Percentiles rank a stretch among this genome's conserved stretches.
Evolutionary conservation across 2,797 vertebrate species (phyloP).

Genomic region (Tympanoctomys barrerae): DNA sequence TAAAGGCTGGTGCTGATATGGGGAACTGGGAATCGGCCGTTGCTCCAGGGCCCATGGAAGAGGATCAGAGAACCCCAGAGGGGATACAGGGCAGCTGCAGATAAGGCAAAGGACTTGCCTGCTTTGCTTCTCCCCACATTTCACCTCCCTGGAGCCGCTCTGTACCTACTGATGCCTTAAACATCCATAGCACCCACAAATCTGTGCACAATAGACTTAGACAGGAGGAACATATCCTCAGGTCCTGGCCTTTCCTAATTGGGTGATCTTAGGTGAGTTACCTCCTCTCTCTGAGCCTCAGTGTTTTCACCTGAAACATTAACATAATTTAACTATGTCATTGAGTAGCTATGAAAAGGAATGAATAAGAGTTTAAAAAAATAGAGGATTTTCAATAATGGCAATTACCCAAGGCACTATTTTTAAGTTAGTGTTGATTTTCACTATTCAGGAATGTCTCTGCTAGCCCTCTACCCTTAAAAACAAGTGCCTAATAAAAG

Average conservation of each 20-base stretch:
- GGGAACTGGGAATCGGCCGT: neutral
- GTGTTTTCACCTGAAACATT: neutral
- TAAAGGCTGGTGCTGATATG: neutral
- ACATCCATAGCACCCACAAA: neutral
- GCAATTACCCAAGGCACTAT: neutral
- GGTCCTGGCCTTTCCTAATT: neutral
- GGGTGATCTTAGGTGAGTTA: neutral
- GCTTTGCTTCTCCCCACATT: neutral
- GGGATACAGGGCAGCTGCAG: neutral
- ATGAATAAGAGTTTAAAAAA: neutral
- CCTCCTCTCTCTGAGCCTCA: neutral
- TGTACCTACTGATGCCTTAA: neutral
- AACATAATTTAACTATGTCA: neutral
- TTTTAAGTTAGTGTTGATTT: constrained; percentile 34
- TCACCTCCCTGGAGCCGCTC: neutral
- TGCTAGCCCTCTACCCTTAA: neutral
- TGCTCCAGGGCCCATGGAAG: neutral
- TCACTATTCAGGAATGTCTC: neutral
- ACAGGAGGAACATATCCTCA: neutral
- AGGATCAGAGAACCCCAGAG: neutral
- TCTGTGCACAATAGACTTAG: neutral
- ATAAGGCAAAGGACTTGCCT: neutral
- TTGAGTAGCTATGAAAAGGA: neutral
- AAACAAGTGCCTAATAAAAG: constrained; percentile 11
- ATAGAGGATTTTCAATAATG: neutral